Conservation (phyloP, 2,888 invertebrate genomes). For the Lottia scabra region DNA sequence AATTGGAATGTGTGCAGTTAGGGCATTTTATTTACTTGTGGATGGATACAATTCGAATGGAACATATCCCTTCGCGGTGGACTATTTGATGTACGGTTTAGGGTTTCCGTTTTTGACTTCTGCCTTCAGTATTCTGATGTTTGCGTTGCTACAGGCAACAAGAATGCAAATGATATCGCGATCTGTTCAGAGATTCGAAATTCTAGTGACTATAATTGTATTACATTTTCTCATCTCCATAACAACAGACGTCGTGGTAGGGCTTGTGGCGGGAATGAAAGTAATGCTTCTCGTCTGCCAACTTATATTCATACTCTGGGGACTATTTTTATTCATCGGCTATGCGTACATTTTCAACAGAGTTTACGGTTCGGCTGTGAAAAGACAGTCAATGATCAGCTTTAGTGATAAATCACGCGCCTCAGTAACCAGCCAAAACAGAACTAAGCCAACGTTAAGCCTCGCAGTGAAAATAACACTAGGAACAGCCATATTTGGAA, state of each 20-base stretch:
- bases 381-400: constrained; percentile 59
- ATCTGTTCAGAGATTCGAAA: constrained; percentile 80
- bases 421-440: not conserved
- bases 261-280: constrained; percentile 45
- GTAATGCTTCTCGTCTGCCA: constrained; percentile 74
- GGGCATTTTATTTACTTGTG: constrained; percentile 87
- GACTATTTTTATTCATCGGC: constrained; percentile 84
- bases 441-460: constrained; percentile 74
- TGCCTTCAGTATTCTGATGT: constrained; percentile 88
- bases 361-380: constrained; percentile 59
- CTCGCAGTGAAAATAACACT: constrained; percentile 91
- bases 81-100: constrained; percentile 85
- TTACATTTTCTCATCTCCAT: constrained; percentile 85
- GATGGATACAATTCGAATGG: constrained; percentile 92
- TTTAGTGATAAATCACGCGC: not conserved
- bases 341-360: constrained; percentile 75
- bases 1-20: constrained; percentile 81
- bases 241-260: constrained; percentile 78
- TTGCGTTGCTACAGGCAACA: constrained; percentile 87
- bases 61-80: constrained; percentile 81
- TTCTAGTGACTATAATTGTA: constrained; percentile 82
- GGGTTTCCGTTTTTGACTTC: constrained; percentile 89
- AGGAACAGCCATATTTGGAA: constrained; percentile 86
- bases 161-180: constrained; percentile 67
- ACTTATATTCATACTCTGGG: constrained; percentile 85